phyloP scores from a whole-genome alignment of 2,797 vertebrate species.

The Enteromius trimaculatus region DNA sequence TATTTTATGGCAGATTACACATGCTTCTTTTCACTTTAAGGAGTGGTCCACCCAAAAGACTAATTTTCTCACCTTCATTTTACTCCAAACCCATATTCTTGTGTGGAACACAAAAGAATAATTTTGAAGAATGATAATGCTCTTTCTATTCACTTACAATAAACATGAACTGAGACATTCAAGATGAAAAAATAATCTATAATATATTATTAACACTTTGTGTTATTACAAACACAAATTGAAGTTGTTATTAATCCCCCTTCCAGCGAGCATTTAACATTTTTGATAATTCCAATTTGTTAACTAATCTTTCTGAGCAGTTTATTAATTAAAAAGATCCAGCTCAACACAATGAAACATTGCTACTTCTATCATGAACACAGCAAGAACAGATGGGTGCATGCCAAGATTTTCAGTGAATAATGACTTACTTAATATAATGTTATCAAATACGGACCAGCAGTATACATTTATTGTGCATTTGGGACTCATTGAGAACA shows the following conservation, averaged over 20 bases:
- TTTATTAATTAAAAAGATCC: neutral
- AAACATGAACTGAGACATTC: neutral
- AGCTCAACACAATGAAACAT: neutral
- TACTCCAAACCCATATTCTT: neutral
- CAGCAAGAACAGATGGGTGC: neutral
- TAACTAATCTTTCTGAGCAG: neutral
- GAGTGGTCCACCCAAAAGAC: neutral
- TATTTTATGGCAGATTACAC: neutral
- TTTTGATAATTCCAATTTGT: neutral
- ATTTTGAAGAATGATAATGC: neutral
- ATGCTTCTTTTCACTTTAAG: neutral
- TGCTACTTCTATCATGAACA: neutral
- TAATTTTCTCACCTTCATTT: neutral
- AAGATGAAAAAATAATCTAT: neutral
- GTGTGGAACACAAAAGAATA: neutral
- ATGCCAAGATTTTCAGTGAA: conserved; percentile 9
- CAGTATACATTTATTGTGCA: neutral
- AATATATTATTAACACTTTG: neutral
- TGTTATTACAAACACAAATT: neutral
- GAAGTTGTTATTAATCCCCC: neutral
- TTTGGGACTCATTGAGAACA: conserved; percentile 4
- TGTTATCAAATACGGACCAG: neutral
- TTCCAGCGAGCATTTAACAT: neutral
- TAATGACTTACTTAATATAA: conserved; percentile 12
- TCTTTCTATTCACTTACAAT: neutral